These are phyloP conservation scores for Phengaris alcon DNA, from an alignment of 2,888 invertebrate species.

Conservation along the genomic window DNA sequence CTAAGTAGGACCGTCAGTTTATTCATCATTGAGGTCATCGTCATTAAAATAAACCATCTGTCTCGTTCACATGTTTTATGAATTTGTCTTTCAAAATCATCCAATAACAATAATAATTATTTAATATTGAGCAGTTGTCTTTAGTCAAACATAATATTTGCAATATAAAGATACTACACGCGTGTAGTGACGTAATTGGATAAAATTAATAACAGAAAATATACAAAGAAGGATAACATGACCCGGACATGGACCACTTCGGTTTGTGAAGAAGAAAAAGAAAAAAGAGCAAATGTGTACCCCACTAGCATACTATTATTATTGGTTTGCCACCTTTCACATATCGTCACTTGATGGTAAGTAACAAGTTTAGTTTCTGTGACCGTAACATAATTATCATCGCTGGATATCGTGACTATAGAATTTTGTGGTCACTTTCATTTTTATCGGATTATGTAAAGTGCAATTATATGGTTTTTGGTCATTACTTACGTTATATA, in stretches of 20 bases:
- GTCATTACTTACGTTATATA: neutral
- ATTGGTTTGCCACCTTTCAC: neutral
- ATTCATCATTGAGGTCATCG: neutral
- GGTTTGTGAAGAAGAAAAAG: no score
- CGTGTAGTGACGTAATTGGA: no score
- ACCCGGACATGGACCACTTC: no score
- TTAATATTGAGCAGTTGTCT: neutral
- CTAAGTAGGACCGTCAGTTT: neutral
- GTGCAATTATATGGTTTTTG: conserved; percentile 6
- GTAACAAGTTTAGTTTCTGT: neutral
- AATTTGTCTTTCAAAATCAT: neutral
- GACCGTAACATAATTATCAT: conserved; percentile 7
- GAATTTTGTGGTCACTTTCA: conserved; percentile 16
- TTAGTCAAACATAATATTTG: no score
- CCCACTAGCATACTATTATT: no score
- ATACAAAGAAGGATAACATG: no score
- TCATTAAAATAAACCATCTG: neutral
- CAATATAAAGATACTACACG: no score
- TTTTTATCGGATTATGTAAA: conserved; percentile 24
- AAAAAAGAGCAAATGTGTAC: no score
- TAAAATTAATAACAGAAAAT: no score
- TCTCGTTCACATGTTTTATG: neutral
- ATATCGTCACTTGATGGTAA: neutral
- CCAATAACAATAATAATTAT: neutral
- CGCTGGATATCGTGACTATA: conserved; percentile 1